Conservation (phyloP, 2,888 invertebrate genomes). For the Arctia plantaginis region DNA sequence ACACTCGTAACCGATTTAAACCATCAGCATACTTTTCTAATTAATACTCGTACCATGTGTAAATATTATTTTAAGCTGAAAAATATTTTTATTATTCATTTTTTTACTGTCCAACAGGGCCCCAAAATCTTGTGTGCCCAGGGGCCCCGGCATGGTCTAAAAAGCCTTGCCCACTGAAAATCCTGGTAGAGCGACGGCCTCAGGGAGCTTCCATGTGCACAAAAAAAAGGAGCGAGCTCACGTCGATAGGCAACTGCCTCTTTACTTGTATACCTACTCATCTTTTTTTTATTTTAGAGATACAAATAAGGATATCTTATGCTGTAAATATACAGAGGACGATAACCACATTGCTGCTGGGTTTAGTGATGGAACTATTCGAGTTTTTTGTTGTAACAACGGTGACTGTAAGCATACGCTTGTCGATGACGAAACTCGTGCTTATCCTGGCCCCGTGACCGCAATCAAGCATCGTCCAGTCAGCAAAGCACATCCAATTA, state of each 20-base stretch:
- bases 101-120: too few relatives aligned
- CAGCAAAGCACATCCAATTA: constrained; percentile 86
- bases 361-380: constrained; percentile 86
- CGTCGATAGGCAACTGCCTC: background rate
- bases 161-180: too few relatives aligned
- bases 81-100: too few relatives aligned
- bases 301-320: constrained; percentile 84
- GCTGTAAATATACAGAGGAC: constrained; percentile 88
- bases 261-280: background rate
- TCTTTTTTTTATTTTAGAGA: constrained; percentile 70
- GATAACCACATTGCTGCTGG: constrained; percentile 87
- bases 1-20: too few relatives aligned
- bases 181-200: too few relatives aligned
- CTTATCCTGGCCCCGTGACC: constrained; percentile 86
- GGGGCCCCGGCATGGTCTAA: too few relatives aligned
- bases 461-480: constrained; percentile 87
- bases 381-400: constrained; percentile 83
- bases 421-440: constrained; percentile 84
- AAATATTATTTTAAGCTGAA: too few relatives aligned
- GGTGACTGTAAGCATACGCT: constrained; percentile 81
- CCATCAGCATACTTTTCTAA: too few relatives aligned
- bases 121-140: too few relatives aligned
- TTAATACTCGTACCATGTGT: too few relatives aligned
- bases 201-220: background rate
- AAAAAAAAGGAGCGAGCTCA: background rate